Evolutionary conservation across 2,888 invertebrate species (phyloP), one percentile per base, ranked within the genome.

Genomic region (Stomorhina lunata): DNA sequence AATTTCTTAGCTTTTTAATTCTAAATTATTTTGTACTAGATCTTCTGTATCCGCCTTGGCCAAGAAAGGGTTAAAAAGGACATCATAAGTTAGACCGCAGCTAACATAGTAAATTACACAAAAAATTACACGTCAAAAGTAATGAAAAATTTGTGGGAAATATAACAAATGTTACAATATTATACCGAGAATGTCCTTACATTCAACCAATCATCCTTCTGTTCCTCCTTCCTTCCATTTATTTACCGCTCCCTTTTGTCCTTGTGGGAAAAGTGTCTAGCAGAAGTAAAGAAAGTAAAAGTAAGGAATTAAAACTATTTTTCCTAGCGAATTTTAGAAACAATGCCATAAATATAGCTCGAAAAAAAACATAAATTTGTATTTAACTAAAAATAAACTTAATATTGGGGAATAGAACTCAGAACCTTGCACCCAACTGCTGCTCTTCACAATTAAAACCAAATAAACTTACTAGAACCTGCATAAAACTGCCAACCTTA

Each of bases 401-500:
- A 4, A 1, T 27, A 53, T 7, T 53, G 17, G 27, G 15, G 15
- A 43, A 57, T 34, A 57, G 29, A 10, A 32, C 32, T 53, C 27
- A 7, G 25, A 9, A 15, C n/a, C 2, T 40, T 63, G 37, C 37
- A 7, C 2, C 5, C 2, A 17, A 40, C 15, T n/a, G 1, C 6
- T 9, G 1, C 25, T 27, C 29, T n/a, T 15, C 9, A 0, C 43
- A 5, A 4, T 7, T 32, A 65, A 45, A 53, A 34, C 25, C 25
- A 68, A 61, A 37, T 3, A 0, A 53, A 65, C 69, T 50, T 37
- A 59, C 17, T 17, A 29, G 27, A 40, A 40, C 20, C 15, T 69
- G 75, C 73, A 87, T 88, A 87, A 88, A 80, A 85, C 86, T 86
- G 75, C 79, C 86, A 87, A 86, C 84, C 59, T 48, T 68, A 76